Percentiles rank a stretch among this genome's conserved stretches.
Evolutionary conservation across 2,888 invertebrate genomes (phyloP).

Genomic region (Polyploca ridens): DNA sequence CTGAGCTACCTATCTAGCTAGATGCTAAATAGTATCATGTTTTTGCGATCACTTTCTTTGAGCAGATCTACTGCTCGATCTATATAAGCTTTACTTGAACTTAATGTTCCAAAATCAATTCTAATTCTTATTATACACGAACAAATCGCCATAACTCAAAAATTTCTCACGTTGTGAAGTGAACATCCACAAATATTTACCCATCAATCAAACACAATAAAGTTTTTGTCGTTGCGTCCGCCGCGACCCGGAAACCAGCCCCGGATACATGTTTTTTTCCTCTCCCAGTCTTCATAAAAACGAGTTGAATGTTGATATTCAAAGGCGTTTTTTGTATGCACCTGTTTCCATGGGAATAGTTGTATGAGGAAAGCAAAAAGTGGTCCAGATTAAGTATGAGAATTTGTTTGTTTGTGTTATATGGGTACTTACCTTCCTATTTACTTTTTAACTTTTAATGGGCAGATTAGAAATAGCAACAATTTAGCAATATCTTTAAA

Average conservation of each 20-base stretch:
- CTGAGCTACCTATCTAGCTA: too few relatives aligned
- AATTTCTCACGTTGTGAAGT: conserved; percentile 51
- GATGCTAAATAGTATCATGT: too few relatives aligned
- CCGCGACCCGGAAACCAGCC: conserved; percentile 72
- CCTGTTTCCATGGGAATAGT: conserved; percentile 75
- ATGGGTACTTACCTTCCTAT: not conserved
- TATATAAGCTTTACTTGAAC: too few relatives aligned
- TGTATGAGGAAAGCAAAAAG: conserved; percentile 48
- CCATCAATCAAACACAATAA: conserved; percentile 57
- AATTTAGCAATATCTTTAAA: too few relatives aligned
- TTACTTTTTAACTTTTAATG: too few relatives aligned
- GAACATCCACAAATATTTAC: conserved; percentile 63
- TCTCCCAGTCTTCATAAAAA: conserved; percentile 59
- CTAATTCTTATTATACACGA: not conserved
- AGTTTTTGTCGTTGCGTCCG: conserved; percentile 56
- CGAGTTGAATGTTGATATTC: conserved; percentile 68
- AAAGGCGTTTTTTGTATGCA: conserved; percentile 71
- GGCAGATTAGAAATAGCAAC: too few relatives aligned
- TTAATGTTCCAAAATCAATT: not conserved
- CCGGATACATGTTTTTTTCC: conserved; percentile 67
- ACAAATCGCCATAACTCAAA: conserved; percentile 19
- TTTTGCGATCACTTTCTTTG: too few relatives aligned
- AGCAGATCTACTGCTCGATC: too few relatives aligned
- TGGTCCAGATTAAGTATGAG: conserved; percentile 49
- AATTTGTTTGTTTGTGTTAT: not conserved